Conservation (phyloP, 2,113 vertebrate genomes). For the Seriola dumerili region DNA sequence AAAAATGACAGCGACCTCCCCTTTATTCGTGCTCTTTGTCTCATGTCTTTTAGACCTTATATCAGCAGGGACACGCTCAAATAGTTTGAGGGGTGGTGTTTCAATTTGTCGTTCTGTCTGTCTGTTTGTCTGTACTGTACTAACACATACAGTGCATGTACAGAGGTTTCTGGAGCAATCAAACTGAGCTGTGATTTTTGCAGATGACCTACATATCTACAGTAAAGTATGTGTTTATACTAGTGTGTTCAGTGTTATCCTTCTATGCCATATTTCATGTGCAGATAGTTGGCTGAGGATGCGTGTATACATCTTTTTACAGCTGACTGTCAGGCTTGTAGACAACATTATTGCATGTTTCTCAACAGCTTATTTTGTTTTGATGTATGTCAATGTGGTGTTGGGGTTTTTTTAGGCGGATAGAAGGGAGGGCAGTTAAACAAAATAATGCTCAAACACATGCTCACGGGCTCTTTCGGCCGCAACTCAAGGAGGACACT, state of each 20-base stretch:
- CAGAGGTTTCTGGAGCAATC: background rate
- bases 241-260: background rate
- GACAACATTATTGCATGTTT: background rate
- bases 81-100: conserved; percentile 10
- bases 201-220: background rate
- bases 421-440: background rate
- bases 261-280: background rate
- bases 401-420: too few species aligned
- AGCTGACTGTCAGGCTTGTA: background rate
- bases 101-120: background rate
- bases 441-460: background rate
- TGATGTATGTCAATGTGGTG: background rate
- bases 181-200: background rate
- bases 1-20: conserved; percentile 32
- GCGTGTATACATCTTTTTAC: background rate
- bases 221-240: background rate
- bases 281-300: background rate
- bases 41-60: conserved; percentile 23
- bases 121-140: background rate
- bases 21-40: conserved; percentile 10
- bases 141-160: background rate
- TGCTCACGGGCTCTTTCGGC: background rate
- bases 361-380: background rate
- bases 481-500: background rate
- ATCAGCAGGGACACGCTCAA: conserved; percentile 33